These are phyloP conservation scores for Semnornis frantzii DNA, from an alignment of 2,113 vertebrate genomes.

Conservation along the genomic window DNA sequence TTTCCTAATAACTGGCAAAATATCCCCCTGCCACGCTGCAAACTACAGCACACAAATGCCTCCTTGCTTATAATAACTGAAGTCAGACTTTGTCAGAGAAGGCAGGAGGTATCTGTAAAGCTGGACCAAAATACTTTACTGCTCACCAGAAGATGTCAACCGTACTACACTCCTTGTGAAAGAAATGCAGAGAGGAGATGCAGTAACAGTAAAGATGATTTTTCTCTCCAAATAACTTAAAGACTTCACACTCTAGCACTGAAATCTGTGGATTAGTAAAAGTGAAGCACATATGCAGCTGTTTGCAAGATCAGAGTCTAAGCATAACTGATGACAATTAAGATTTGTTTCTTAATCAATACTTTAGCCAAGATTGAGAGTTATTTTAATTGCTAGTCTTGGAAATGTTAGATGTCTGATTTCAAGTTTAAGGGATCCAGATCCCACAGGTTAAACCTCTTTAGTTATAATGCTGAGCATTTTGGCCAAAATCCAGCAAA, in stretches of 20 bases:
- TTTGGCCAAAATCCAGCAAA: constrained; percentile 43
- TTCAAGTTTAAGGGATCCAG: constrained; percentile 19
- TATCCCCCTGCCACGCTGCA: constrained; percentile 9
- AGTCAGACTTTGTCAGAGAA: not conserved
- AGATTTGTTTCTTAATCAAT: constrained; percentile 43
- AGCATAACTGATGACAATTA: not conserved
- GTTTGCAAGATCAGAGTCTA: not conserved
- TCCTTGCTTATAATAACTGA: not conserved
- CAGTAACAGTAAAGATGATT: not conserved
- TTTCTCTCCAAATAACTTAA: not conserved
- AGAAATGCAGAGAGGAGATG: not conserved
- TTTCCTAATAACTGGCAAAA: constrained; percentile 29
- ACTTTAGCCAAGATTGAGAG: not conserved
- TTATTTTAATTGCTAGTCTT: constrained; percentile 32
- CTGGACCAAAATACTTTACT: not conserved
- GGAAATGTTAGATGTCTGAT: constrained; percentile 23
- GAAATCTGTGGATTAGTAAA: not conserved
- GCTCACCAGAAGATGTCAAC: not conserved
- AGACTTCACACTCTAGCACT: not conserved
- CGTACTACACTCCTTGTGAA: not conserved
- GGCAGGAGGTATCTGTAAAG: not conserved
- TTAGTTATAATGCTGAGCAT: not conserved
- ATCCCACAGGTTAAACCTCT: constrained; percentile 42
- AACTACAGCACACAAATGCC: not conserved
- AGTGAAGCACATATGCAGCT: not conserved